Base-by-base conservation (phyloP, 2,797 vertebrate genomes). In the Fringilla coelebs region DNA sequence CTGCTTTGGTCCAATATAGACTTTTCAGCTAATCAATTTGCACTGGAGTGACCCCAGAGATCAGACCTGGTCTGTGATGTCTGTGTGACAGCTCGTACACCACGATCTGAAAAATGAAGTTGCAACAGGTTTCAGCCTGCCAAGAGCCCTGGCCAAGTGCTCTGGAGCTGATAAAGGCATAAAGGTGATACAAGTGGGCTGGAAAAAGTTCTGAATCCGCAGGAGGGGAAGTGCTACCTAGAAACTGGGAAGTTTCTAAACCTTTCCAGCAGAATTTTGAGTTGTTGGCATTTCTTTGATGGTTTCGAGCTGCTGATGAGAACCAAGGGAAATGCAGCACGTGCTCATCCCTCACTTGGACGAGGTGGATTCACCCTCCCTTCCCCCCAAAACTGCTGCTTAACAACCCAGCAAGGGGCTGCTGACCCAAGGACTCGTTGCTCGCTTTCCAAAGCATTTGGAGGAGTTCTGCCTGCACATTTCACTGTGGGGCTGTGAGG, bases 1-100 rank as follows among this genome's bases (percentile, higher is more conserved):
- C 90, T 96, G 94, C 91, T 96, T 93, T 95, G 90, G 95, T 94
- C 92, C 88, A 85, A 94, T 72, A 89, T 17, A 81, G 88, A 73
- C 78, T 93, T 94, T 40, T 25, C 48, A 91, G 84, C 67, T 28
- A 85, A 88, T 29, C 55, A 91, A 78, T 92, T 82, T 92, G 62
- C 61, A n/a, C 71, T 89, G 79, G 62, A 19, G 68, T 92, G 79
- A 79, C 91, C 80, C 91, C 93, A 94, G 36, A 83, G 72, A 66
- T 87, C 94, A 94, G 91, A 88, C 77, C 72, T 36, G 54, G 63
- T 26, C 84, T 60, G 34, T 62, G 71, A n/a, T 68, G 57, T 34
- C 88, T 81, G 25, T 8, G 9, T 3, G 72, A 78, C 87, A 93
- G 75, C 72, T 89, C 49, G 51, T 21, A 45, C 72, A 38, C 61